These are phyloP conservation scores for Alentia gelatinosa DNA, from an alignment of 2,888 invertebrate species.

Conservation along the genomic window DNA sequence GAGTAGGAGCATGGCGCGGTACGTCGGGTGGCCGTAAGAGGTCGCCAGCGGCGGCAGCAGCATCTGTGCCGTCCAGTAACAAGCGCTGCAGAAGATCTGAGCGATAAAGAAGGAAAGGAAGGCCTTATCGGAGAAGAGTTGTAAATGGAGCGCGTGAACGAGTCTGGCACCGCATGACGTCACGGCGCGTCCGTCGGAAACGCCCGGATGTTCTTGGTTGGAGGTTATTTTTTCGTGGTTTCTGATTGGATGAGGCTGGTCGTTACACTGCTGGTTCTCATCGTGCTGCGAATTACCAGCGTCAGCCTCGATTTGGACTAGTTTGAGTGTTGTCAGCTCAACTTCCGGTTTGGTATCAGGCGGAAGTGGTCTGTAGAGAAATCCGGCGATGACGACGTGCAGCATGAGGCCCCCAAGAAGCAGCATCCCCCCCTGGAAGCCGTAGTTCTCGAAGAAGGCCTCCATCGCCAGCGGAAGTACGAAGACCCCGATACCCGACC, in stretches of 20 bases:
- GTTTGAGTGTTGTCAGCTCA: no score
- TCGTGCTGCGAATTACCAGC: background rate
- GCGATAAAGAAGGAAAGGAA: conserved; percentile 29
- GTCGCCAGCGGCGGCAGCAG: conserved; percentile 43
- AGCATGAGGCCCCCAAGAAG: conserved; percentile 16
- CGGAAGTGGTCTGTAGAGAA: conserved; percentile 37
- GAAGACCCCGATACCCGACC: conserved; percentile 55
- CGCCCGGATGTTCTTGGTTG: background rate
- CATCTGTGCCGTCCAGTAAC: conserved; percentile 39
- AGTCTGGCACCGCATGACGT: background rate
- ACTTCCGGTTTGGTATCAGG: no score
- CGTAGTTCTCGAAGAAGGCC: conserved; percentile 47
- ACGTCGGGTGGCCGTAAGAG: background rate
- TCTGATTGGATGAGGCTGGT: no score
- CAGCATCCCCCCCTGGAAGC: conserved; percentile 55
- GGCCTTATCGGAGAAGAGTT: background rate
- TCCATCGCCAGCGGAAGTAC: conserved; percentile 28
- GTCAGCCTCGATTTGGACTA: background rate
- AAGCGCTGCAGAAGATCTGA: conserved; percentile 7
- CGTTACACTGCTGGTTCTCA: background rate
- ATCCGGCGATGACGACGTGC: conserved; percentile 26
- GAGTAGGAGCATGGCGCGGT: background rate
- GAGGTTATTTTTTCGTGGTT: background rate
- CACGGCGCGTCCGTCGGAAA: background rate
- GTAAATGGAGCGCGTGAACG: background rate